These are phyloP conservation scores for Ctenomys sociabilis DNA, from an alignment of 2,113 vertebrate species.

Conservation along the genomic window DNA sequence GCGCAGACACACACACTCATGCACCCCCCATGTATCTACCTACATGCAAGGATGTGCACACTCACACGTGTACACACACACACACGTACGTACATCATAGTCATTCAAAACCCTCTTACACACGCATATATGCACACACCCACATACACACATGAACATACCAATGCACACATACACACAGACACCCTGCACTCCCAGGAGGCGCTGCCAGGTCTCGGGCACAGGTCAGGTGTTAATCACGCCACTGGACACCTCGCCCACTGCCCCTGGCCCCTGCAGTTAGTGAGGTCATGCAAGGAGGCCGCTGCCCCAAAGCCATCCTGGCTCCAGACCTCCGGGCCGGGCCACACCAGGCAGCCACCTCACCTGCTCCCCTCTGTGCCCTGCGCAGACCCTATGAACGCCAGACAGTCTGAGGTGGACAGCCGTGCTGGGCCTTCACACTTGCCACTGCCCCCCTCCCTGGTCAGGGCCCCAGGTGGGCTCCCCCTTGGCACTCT, in stretches of 20 bases:
- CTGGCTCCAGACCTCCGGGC: too few relatives aligned
- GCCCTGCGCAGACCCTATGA: constrained; percentile 33
- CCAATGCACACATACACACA: neutral
- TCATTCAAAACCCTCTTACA: neutral
- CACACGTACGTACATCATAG: neutral
- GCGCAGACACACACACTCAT: too few relatives aligned
- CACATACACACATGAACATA: neutral
- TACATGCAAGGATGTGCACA: too few relatives aligned
- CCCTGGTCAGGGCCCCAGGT: fast-evolving
- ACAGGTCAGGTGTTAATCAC: neutral
- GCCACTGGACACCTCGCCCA: neutral
- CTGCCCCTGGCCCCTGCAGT: neutral
- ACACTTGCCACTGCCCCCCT: fast-evolving
- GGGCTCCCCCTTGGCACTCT: neutral
- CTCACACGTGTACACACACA: too few relatives aligned
- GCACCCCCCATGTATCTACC: too few relatives aligned
- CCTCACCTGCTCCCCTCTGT: constrained; percentile 62
- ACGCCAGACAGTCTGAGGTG: neutral
- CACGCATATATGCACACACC: fast-evolving
- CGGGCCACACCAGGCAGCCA: neutral
- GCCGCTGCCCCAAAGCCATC: neutral
- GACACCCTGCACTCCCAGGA: neutral
- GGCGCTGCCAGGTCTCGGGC: fast-evolving
- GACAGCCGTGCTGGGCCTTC: fast-evolving
- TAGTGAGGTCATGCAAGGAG: neutral